phyloP scores from a whole-genome alignment of 2,888 invertebrate genomes.

The Heteromyza rotundicornis region DNA sequence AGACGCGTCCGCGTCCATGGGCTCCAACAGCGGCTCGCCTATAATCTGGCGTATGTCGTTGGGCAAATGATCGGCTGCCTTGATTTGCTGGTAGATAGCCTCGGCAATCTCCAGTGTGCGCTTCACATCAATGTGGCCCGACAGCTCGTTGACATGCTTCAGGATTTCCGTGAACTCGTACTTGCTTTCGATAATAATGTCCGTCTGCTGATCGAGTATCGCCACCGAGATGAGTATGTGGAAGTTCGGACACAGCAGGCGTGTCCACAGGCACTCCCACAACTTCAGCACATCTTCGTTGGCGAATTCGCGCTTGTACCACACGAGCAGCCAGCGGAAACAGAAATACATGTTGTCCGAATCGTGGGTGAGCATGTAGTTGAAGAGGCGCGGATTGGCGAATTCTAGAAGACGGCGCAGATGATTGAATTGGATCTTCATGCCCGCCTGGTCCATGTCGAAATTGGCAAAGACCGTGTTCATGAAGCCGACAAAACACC shows the following conservation, averaged over 20 bases:
- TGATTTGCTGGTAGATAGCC: conserved; percentile 88
- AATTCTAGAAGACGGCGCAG: conserved; percentile 82
- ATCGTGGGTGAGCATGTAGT: conserved; percentile 73
- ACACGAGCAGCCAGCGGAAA: conserved; percentile 95
- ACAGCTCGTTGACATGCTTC: conserved; percentile 95
- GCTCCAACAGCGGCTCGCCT: conserved; percentile 65
- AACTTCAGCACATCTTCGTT: conserved; percentile 85
- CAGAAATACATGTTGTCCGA: conserved; percentile 97
- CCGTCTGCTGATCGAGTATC: conserved; percentile 88
- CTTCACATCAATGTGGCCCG: conserved; percentile 83
- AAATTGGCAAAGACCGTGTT: conserved; percentile 91
- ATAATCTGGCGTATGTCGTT: conserved; percentile 76
- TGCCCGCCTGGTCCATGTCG: conserved; percentile 95
- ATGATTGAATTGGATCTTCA: conserved; percentile 90
- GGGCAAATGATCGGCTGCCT: conserved; percentile 72
- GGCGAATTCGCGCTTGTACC: conserved; percentile 94
- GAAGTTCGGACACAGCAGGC: conserved; percentile 91
- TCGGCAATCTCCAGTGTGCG: conserved; percentile 86
- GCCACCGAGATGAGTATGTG: conserved; percentile 92
- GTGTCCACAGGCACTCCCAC: conserved; percentile 98
- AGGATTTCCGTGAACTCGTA: conserved; percentile 96
- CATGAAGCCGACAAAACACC: conserved; percentile 99
- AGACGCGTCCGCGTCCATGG: conserved; percentile 27
- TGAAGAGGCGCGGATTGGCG: conserved; percentile 82
- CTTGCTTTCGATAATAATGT: conserved; percentile 85